These are phyloP conservation scores for Heliconius ethilla DNA, from an alignment of 2,888 invertebrate genomes.

Conservation along the genomic window DNA sequence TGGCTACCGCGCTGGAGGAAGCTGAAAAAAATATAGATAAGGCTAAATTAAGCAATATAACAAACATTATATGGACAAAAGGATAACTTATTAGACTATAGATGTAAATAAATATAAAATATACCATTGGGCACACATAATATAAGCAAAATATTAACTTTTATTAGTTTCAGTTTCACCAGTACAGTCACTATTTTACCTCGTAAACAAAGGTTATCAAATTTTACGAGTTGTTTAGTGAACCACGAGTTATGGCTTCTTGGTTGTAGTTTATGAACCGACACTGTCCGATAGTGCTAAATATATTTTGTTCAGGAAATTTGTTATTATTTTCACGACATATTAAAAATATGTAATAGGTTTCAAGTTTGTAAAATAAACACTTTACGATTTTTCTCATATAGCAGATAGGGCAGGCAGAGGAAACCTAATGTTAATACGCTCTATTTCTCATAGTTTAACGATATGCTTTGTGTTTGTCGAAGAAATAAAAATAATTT, in stretches of 20 bases:
- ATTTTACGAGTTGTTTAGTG: conserved; percentile 41
- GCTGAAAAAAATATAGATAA: too few relatives aligned
- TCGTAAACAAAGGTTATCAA: conserved; percentile 40
- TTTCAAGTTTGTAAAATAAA: not conserved
- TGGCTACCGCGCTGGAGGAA: too few relatives aligned
- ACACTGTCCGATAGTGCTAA: conserved; percentile 29
- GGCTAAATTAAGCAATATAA: too few relatives aligned
- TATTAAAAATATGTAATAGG: not conserved
- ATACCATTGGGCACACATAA: not conserved
- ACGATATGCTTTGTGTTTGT: too few relatives aligned
- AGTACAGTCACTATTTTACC: conserved; percentile 18
- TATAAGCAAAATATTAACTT: conserved; percentile 1
- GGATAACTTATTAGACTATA: not conserved
- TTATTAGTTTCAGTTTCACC: conserved; percentile 18
- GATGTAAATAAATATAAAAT: not conserved
- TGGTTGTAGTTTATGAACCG: conserved; percentile 28
- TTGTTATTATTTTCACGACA: not conserved
- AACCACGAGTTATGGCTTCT: conserved; percentile 38
- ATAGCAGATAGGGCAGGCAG: not conserved
- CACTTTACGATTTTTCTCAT: not conserved
- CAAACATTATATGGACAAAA: not conserved
- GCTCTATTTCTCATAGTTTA: too few relatives aligned
- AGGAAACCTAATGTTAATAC: not conserved
- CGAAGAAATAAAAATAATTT: too few relatives aligned
- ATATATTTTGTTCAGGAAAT: not conserved